These are phyloP conservation scores for Drosophila anceps DNA, from an alignment of 2,888 invertebrate species.

Conservation along the genomic window DNA sequence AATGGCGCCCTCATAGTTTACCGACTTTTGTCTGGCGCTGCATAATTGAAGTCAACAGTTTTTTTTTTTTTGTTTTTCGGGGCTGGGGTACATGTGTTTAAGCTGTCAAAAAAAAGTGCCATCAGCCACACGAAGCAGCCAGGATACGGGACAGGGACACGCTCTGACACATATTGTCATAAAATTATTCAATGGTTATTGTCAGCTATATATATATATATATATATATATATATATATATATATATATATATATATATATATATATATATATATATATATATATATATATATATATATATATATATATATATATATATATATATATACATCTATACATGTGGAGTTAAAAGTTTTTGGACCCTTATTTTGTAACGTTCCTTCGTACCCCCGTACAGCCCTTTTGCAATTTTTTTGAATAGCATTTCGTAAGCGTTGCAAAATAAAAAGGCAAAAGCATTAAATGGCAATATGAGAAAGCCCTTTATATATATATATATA, in stretches of 20 bases:
- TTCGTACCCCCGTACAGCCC: constrained; percentile 47
- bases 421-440: constrained; percentile 74
- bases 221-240: background rate
- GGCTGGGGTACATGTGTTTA: constrained; percentile 70
- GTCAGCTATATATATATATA: constrained; percentile 56
- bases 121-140: constrained; percentile 37
- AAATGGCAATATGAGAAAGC: constrained; percentile 75
- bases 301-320: background rate
- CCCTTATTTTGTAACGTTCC: constrained; percentile 57
- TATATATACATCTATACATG: background rate
- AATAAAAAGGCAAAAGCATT: constrained; percentile 68
- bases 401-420: constrained; percentile 75
- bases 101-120: constrained; percentile 70
- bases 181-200: constrained; percentile 81
- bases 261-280: background rate
- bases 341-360: constrained; percentile 69
- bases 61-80: constrained; percentile 4
- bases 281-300: constrained; percentile 5
- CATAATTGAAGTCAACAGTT: constrained; percentile 72
- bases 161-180: constrained; percentile 81
- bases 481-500: constrained; percentile 23
- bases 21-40: constrained; percentile 58
- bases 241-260: constrained; percentile 1
- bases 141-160: constrained; percentile 47
- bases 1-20: constrained; percentile 56